Base-by-base conservation (phyloP, 2,888 invertebrate species). In the Venustoraphidia nigricollis region DNA sequence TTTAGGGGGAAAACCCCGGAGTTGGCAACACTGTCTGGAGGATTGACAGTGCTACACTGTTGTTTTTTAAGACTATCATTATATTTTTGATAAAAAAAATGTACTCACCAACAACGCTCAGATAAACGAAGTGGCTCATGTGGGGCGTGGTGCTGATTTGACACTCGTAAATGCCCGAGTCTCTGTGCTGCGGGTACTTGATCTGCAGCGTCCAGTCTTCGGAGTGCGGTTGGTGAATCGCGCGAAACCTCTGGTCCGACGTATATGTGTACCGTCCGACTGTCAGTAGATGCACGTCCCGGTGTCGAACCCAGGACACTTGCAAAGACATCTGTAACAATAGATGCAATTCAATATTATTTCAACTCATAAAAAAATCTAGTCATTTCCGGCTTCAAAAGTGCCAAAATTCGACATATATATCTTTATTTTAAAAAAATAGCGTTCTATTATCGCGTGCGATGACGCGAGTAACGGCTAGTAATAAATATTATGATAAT, bases 71-170 rank as follows among this genome's bases (percentile, higher is more conserved):
- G 17, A 27, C 6, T 1, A 6, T 27, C 6, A 27, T 27, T 27
- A 27, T 27, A 27, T 27, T 27, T 27, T 27, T 27, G 27, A 27
- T 27, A 27, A 14, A 49, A 39, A 35, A 41, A 48, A 44, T n/a
- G 14, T 53, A 80, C 90, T 84, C 68, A 92, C 92, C 91, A 58
- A 92, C 86, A 57, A 93, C 91, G 60, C 81, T 85, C 57, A 93
- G 78, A 66, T 90, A 85, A 63, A 93, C 85, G 65, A 87, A 90
- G 67, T 91, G 91, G 61, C 90, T 89, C 76, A 90, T 83, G 62
- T 91, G 92, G 17, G 92, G 92, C 50, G 90, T 90, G 52, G 92
- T 91, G 57, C 90, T 90, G 63, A 93, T 86, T 75, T 93, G 93
- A 68, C 92, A 93, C 70, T 93, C 92, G 70, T 93, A 93, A 59